phyloP scores from a whole-genome alignment of 1,140 invertebrate genomes.

The Drosophila equinoxialis region DNA sequence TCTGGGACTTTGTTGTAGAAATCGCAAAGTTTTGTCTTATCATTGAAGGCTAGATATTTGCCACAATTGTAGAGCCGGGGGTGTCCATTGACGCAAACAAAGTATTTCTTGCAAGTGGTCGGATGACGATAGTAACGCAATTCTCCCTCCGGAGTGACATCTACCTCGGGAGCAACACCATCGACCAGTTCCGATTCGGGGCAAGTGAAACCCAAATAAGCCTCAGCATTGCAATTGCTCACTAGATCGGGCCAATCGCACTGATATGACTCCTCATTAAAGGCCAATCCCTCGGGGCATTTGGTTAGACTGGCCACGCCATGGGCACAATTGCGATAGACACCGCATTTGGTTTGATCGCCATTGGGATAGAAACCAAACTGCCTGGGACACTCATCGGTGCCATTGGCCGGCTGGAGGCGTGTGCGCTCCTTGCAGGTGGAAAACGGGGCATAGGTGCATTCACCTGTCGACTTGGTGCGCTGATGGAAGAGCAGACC shows the following conservation, averaged over 20 bases:
- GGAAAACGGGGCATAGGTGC: constrained; percentile 91
- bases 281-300: constrained; percentile 93
- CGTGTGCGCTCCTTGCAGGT: constrained; percentile 88
- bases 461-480: constrained; percentile 88
- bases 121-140: constrained; percentile 85
- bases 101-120: constrained; percentile 91
- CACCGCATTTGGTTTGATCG: constrained; percentile 89
- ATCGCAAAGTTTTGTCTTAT: constrained; percentile 72
- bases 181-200: constrained; percentile 82
- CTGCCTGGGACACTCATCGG: constrained; percentile 91
- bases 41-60: constrained; percentile 78
- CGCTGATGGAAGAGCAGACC: constrained; percentile 93
- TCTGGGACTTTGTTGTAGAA: constrained; percentile 80
- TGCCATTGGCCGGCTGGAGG: constrained; percentile 86
- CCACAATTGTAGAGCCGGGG: constrained; percentile 84
- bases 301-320: constrained; percentile 84
- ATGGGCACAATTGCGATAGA: constrained; percentile 92
- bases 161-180: constrained; percentile 79
- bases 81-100: constrained; percentile 90
- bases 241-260: constrained; percentile 95
- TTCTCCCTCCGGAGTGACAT: constrained; percentile 84
- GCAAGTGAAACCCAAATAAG: constrained; percentile 88
- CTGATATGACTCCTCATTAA: constrained; percentile 89
- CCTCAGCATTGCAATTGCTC: constrained; percentile 89
- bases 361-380: constrained; percentile 92